Evolutionary conservation across 2,797 vertebrate genomes (phyloP).

Genomic region (Ctenopoma kingsleyae): DNA sequence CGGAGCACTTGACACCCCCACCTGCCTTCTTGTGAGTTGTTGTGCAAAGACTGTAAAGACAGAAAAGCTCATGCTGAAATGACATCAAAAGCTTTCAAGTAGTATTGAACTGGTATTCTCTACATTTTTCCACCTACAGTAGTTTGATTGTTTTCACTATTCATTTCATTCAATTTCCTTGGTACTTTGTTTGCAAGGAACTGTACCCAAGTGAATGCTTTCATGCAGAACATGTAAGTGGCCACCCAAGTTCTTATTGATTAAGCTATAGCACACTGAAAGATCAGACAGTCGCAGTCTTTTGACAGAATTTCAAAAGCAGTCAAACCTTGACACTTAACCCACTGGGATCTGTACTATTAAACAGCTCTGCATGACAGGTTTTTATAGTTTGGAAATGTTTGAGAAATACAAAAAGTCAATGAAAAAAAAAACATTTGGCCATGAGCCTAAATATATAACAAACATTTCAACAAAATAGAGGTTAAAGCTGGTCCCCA

Average conservation of each 20-base stretch:
- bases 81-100: constrained; percentile 50
- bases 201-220: constrained; percentile 48
- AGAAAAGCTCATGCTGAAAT: constrained; percentile 40
- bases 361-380: constrained; percentile 41
- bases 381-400: constrained; percentile 27
- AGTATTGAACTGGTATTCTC: constrained; percentile 53
- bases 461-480: constrained; percentile 27
- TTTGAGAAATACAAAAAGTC: constrained; percentile 47
- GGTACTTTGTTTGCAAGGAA: constrained; percentile 57
- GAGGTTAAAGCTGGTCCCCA: constrained; percentile 25
- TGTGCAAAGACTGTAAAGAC: constrained; percentile 17
- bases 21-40: constrained; percentile 14
- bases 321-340: constrained; percentile 58
- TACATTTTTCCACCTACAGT: constrained; percentile 35
- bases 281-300: constrained; percentile 54
- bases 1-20: constrained; percentile 10
- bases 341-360: constrained; percentile 57
- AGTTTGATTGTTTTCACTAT: constrained; percentile 32
- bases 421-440: constrained; percentile 34
- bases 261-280: constrained; percentile 46
- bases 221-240: constrained; percentile 76
- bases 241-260: constrained; percentile 77
- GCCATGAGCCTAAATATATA: constrained; percentile 18
- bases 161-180: constrained; percentile 52
- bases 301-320: constrained; percentile 68